phyloP scores from a whole-genome alignment of 1,140 invertebrate genomes.

The Heliconius eleuchia region DNA sequence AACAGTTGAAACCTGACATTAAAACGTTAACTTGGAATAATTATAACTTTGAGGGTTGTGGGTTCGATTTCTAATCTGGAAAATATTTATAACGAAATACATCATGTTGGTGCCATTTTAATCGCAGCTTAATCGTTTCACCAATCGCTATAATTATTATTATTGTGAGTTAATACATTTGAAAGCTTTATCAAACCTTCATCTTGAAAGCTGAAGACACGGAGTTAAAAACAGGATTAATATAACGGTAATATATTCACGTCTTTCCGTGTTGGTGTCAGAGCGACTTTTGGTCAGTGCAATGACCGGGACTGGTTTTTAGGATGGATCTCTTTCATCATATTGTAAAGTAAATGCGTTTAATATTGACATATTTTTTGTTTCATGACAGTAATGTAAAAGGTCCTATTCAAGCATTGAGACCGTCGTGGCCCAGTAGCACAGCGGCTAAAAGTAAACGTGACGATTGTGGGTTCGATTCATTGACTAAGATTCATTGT shows the following conservation, averaged over 20 bases:
- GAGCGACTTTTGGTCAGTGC: constrained; percentile 33
- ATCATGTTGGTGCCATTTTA: no score
- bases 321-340: constrained; percentile 25
- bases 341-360: background rate
- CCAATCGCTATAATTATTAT: no score
- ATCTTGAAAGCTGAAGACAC: constrained; percentile 12
- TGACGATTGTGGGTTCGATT: no score
- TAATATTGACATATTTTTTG: background rate
- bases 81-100: no score
- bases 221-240: constrained; percentile 24
- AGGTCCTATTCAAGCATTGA: background rate
- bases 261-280: constrained; percentile 13
- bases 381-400: no score
- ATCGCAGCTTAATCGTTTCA: no score
- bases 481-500: no score
- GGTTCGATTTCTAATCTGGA: no score
- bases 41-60: no score
- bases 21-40: no score
- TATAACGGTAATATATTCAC: constrained; percentile 24
- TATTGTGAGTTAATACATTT: background rate
- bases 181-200: background rate
- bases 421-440: background rate
- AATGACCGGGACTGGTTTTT: constrained; percentile 42
- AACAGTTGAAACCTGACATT: no score
- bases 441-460: background rate